Conservation (phyloP, 2,888 invertebrate species). For the Melanostoma mellinum region DNA sequence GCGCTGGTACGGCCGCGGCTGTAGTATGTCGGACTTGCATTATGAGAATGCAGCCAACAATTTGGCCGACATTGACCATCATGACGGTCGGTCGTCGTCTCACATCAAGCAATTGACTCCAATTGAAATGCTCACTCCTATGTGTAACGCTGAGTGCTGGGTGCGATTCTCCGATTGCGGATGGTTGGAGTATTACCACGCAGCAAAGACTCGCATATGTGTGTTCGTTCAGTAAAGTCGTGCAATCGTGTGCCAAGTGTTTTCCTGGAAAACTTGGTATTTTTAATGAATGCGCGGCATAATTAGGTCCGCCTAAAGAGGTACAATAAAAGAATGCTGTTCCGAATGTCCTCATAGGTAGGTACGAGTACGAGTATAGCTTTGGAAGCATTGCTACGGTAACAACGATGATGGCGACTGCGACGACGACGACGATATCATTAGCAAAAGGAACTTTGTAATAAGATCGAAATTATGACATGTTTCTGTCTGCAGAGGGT, state of each 20-base stretch:
- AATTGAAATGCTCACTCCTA: conserved; percentile 43
- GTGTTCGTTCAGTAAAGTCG: conserved; percentile 1
- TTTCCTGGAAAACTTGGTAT: conserved; percentile 64
- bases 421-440: conserved; percentile 52
- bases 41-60: conserved; percentile 37
- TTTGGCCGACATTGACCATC: conserved; percentile 59
- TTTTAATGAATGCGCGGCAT: conserved; percentile 68
- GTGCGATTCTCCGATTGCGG: conserved; percentile 27
- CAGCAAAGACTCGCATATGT: conserved; percentile 18
- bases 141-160: conserved; percentile 17
- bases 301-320: conserved; percentile 64
- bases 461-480: conserved; percentile 70
- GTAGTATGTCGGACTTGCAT: background rate
- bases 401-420: conserved; percentile 19
- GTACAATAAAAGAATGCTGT: conserved; percentile 59
- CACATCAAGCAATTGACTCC: conserved; percentile 60
- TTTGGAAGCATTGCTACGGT: conserved; percentile 25
- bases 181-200: conserved; percentile 33
- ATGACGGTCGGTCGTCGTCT: conserved; percentile 29
- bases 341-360: conserved; percentile 52
- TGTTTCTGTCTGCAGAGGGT: conserved; percentile 28
- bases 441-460: conserved; percentile 59
- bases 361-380: background rate
- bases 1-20: background rate
- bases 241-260: conserved; percentile 48